Percentiles rank a stretch among this genome's conserved stretches.
Conservation (phyloP, 2,888 invertebrate genomes). For the Tetropium fuscum region DNA sequence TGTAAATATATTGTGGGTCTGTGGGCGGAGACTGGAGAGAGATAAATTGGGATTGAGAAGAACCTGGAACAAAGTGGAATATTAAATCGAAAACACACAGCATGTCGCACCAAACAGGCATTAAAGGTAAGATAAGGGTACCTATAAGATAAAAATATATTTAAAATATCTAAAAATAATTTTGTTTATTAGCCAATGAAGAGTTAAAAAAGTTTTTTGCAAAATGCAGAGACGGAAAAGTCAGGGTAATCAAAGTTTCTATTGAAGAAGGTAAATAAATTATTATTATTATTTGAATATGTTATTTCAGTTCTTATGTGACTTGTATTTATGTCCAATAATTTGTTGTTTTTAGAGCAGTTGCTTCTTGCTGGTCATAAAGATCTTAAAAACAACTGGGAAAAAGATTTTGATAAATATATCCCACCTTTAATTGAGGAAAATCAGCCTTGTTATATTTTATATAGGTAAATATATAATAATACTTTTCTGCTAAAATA, state of each 20-base stretch:
- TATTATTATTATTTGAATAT: too few relatives aligned
- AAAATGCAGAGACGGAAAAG: slow-evolving; percentile 84
- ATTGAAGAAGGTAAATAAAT: slow-evolving; percentile 83
- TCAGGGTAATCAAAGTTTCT: slow-evolving; percentile 84
- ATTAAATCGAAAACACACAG: slow-evolving; percentile 27
- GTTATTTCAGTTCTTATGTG: too few relatives aligned
- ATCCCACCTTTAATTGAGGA: slow-evolving; percentile 79
- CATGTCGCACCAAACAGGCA: slow-evolving; percentile 94
- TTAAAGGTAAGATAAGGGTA: slow-evolving; percentile 74
- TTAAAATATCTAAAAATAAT: slow-evolving; percentile 20
- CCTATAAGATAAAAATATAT: slow-evolving; percentile 13
- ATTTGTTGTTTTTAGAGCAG: slow-evolving; percentile 77
- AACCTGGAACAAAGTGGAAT: neutral
- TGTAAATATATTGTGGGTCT: neutral
- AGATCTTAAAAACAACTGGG: slow-evolving; percentile 82
- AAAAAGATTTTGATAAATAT: slow-evolving; percentile 85
- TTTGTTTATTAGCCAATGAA: slow-evolving; percentile 78
- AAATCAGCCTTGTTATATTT: slow-evolving; percentile 90
- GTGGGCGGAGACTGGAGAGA: slow-evolving; percentile 41
- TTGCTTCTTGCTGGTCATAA: slow-evolving; percentile 75
- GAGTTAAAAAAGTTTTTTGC: slow-evolving; percentile 84
- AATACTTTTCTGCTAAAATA: neutral
- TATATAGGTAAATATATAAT: slow-evolving; percentile 75
- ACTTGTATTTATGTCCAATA: too few relatives aligned
- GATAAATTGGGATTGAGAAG: slow-evolving; percentile 35